These are phyloP conservation scores for Sitodiplosis mosellana DNA, from an alignment of 1,140 invertebrate species.

Conservation along the genomic window DNA sequence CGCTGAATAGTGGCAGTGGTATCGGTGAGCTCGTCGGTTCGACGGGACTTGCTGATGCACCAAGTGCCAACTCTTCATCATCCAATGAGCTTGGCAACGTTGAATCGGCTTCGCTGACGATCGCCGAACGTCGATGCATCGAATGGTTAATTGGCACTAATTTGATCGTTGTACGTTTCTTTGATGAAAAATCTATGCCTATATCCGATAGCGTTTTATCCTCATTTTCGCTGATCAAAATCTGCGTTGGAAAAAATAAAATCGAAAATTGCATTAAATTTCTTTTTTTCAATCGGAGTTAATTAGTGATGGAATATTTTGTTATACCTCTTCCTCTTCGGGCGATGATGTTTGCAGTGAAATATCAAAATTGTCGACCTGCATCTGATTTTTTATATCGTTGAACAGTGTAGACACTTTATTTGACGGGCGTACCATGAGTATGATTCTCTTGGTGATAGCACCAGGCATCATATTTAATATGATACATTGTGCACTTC, in stretches of 20 bases:
- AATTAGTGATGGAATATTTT: no score
- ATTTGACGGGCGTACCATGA: slow-evolving; percentile 28
- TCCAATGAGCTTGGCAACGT: slow-evolving; percentile 7
- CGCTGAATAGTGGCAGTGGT: slow-evolving; percentile 5
- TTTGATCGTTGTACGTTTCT: not conserved
- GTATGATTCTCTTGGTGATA: slow-evolving; percentile 25
- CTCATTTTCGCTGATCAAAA: slow-evolving; percentile 20
- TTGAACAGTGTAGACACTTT: slow-evolving; percentile 28
- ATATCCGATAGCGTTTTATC: slow-evolving; percentile 9
- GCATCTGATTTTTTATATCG: slow-evolving; percentile 30
- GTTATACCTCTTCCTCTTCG: no score
- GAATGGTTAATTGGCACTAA: not conserved
- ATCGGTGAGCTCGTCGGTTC: slow-evolving; percentile 13
- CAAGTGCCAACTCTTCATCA: slow-evolving; percentile 31
- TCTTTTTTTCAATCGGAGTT: no score
- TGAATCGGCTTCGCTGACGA: not conserved
- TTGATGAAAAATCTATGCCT: slow-evolving; percentile 1
- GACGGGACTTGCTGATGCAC: slow-evolving; percentile 36
- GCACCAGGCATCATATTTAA: slow-evolving; percentile 30
- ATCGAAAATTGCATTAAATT: no score
- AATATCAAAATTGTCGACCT: slow-evolving; percentile 18
- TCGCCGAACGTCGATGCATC: not conserved
- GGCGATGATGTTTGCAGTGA: no score
- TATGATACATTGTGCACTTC: slow-evolving; percentile 32
- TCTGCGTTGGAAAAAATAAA: slow-evolving; percentile 12